phyloP scores from a whole-genome alignment of 2,797 vertebrate genomes.

The Sebastes melanostomus region DNA sequence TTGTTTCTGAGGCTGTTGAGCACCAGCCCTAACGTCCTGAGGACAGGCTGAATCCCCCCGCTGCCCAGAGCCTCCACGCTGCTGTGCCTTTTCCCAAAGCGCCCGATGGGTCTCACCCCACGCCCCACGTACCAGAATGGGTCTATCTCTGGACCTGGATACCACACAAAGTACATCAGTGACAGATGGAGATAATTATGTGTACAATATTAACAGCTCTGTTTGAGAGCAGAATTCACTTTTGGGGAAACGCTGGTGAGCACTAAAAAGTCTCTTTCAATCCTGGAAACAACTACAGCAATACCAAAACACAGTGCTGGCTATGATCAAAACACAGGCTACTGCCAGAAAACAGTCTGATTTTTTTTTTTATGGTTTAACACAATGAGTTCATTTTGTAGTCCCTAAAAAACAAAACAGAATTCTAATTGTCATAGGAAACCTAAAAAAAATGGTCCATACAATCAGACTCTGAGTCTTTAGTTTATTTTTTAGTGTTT shows the following conservation, averaged over 20 bases:
- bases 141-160: slow-evolving; percentile 90
- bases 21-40: slow-evolving; percentile 80
- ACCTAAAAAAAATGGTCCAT: neutral
- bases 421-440: neutral
- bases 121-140: slow-evolving; percentile 92
- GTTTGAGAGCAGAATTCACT: too few relatives aligned
- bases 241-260: too few relatives aligned
- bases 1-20: slow-evolving; percentile 81
- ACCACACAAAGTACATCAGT: slow-evolving; percentile 24
- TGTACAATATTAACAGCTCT: neutral
- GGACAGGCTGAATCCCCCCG: slow-evolving; percentile 66
- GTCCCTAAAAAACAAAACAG: neutral
- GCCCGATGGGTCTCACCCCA: slow-evolving; percentile 90
- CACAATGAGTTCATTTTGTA: neutral
- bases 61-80: slow-evolving; percentile 50
- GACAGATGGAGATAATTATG: neutral
- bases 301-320: too few relatives aligned
- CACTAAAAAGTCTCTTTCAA: too few relatives aligned
- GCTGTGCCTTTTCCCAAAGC: slow-evolving; percentile 90
- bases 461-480: neutral
- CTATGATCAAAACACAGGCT: too few relatives aligned
- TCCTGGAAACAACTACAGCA: too few relatives aligned
- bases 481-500: neutral
- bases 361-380: too few relatives aligned
- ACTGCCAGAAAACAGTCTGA: too few relatives aligned